phyloP scores from a whole-genome alignment of 2,888 invertebrate genomes.

The Hydriomena furcata region DNA sequence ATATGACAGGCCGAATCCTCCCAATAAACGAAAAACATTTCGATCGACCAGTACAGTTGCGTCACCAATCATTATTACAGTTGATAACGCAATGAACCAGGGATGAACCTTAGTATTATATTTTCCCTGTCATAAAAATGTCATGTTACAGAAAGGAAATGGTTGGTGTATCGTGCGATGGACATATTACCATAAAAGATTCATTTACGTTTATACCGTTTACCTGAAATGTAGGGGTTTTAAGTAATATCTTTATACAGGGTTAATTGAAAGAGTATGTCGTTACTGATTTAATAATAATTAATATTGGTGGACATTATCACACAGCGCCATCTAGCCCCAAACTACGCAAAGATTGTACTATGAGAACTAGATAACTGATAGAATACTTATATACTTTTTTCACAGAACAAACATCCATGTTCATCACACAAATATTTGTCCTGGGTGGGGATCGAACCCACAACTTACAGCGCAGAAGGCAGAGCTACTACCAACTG shows the following conservation, averaged over 20 bases:
- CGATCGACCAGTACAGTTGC: neutral
- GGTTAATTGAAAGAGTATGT: neutral
- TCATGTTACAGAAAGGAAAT: slow-evolving; percentile 31
- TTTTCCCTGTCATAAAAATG: slow-evolving; percentile 38
- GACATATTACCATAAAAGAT: slow-evolving; percentile 37
- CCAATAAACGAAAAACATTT: slow-evolving; percentile 12
- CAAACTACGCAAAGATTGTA: too few species aligned
- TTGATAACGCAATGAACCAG: slow-evolving; percentile 20
- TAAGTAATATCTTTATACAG: slow-evolving; percentile 5
- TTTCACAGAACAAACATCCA: too few species aligned
- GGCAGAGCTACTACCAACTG: too few species aligned
- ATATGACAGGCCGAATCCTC: slow-evolving; percentile 3
- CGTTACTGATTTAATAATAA: too few species aligned
- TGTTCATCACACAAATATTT: too few species aligned
- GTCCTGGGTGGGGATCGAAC: too few species aligned
- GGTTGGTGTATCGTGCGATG: slow-evolving; percentile 35
- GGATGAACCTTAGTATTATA: slow-evolving; percentile 24
- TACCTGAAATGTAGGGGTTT: slow-evolving; percentile 14
- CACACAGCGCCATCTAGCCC: too few species aligned
- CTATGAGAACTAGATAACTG: too few species aligned
- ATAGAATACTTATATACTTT: too few species aligned
- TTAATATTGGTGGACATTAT: too few species aligned
- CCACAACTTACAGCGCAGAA: too few species aligned
- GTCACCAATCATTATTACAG: slow-evolving; percentile 11
- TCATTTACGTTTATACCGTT: slow-evolving; percentile 23